Percentiles rank a stretch among this genome's conserved stretches.
Evolutionary conservation across 2,797 vertebrate genomes (phyloP).

Genomic region (Hydrolagus colliei): DNA sequence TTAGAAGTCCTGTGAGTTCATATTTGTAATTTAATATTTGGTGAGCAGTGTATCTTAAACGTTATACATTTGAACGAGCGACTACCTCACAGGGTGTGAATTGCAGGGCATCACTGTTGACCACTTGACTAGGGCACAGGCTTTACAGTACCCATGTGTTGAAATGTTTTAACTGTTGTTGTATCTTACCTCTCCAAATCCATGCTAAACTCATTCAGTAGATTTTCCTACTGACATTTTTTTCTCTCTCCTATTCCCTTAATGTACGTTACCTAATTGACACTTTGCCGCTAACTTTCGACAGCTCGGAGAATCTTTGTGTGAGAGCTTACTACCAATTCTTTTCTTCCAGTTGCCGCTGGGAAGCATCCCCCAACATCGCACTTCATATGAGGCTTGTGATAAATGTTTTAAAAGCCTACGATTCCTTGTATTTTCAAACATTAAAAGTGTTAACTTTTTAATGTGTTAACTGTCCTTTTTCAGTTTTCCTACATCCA

Average conservation of each 20-base stretch:
- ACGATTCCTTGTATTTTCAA: constrained; percentile 4
- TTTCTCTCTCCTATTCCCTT: not conserved
- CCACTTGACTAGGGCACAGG: not conserved
- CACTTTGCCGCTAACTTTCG: not conserved
- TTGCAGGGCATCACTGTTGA: not conserved
- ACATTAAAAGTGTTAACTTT: constrained; percentile 25
- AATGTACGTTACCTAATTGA: not conserved
- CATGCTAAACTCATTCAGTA: not conserved
- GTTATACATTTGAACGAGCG: too few relatives aligned
- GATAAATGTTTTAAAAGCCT: not conserved
- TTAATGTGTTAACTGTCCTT: constrained; percentile 14
- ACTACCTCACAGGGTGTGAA: not conserved
- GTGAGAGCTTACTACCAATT: not conserved
- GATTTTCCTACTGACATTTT: not conserved
- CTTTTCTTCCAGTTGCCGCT: not conserved
- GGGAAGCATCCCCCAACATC: not conserved
- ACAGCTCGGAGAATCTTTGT: not conserved
- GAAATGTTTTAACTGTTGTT: not conserved
- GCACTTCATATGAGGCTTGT: constrained; percentile 1
- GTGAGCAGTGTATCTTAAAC: too few relatives aligned
- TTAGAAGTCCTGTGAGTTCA: too few relatives aligned
- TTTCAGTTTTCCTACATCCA: constrained; percentile 12
- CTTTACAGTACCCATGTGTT: constrained; percentile 1
- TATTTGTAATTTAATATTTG: too few relatives aligned
- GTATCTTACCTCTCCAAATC: not conserved